These are phyloP conservation scores for Chalcis sispes DNA, from an alignment of 2,888 invertebrate genomes.

Conservation along the genomic window DNA sequence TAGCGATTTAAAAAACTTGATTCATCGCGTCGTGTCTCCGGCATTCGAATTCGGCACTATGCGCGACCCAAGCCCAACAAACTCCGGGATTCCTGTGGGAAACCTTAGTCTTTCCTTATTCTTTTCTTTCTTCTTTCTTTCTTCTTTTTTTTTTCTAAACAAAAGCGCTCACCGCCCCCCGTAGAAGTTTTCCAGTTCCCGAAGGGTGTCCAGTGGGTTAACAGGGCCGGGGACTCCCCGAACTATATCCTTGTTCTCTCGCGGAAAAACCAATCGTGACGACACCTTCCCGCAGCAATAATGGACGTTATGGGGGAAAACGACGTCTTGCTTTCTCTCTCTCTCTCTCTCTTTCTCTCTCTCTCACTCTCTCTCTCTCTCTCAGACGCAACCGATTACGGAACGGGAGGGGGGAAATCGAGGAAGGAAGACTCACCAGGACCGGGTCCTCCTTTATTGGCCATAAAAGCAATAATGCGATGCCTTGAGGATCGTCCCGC, in stretches of 20 bases:
- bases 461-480: slow-evolving; percentile 76
- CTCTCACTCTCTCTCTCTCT: no score
- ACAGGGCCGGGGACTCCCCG: slow-evolving; percentile 75
- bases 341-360: no score
- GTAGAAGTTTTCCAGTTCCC: slow-evolving; percentile 60
- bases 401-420: background rate
- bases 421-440: slow-evolving; percentile 52
- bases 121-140: slow-evolving; percentile 20
- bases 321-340: slow-evolving; percentile 17
- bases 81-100: slow-evolving; percentile 53
- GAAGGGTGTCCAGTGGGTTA: slow-evolving; percentile 68
- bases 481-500: slow-evolving; percentile 67
- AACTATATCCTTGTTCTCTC: slow-evolving; percentile 71
- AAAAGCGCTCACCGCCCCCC: slow-evolving; percentile 32
- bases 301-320: slow-evolving; percentile 60
- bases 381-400: slow-evolving; percentile 67
- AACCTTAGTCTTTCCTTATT: slow-evolving; percentile 43
- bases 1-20: slow-evolving; percentile 52
- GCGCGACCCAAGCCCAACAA: slow-evolving; percentile 8
- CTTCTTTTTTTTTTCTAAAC: slow-evolving; percentile 48
- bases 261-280: slow-evolving; percentile 74
- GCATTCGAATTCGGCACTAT: slow-evolving; percentile 48
- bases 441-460: slow-evolving; percentile 72
- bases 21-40: slow-evolving; percentile 32
- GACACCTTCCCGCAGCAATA: slow-evolving; percentile 73